These are phyloP conservation scores for Corythaeola cristata DNA, from an alignment of 2,113 vertebrate genomes.

Conservation along the genomic window DNA sequence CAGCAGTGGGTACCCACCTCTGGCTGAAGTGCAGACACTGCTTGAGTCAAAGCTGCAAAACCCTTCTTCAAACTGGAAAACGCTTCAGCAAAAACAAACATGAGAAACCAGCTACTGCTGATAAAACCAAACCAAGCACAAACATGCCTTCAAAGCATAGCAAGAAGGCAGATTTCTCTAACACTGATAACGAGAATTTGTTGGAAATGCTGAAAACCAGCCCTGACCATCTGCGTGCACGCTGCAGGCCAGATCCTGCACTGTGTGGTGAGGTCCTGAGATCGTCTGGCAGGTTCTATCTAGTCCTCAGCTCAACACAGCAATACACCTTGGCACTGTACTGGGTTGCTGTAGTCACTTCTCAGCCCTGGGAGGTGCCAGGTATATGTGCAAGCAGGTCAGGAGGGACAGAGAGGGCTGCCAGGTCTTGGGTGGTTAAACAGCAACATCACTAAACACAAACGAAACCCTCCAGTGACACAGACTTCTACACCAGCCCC, in stretches of 20 bases:
- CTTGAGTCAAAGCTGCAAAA: neutral
- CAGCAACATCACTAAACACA: neutral
- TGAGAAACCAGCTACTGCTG: neutral
- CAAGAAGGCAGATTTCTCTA: neutral
- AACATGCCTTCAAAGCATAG: neutral
- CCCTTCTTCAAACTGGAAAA: neutral
- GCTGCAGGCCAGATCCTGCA: neutral
- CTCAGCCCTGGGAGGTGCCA: neutral
- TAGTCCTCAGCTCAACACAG: neutral
- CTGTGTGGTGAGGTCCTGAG: neutral
- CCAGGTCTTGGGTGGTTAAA: neutral
- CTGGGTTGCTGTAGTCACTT: neutral
- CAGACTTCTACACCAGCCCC: neutral
- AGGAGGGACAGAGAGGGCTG: neutral
- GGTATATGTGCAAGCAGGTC: neutral
- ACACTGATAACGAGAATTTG: neutral
- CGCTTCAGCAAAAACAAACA: neutral
- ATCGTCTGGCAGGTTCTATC: neutral
- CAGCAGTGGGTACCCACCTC: neutral
- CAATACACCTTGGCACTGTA: neutral
- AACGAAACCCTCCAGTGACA: neutral
- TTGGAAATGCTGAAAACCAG: neutral
- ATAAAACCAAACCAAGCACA: neutral
- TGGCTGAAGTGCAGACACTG: neutral
- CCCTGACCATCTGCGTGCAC: neutral